These are phyloP conservation scores for Xiphorhynchus erythropygius DNA, from an alignment of 2,797 vertebrate genomes.

Conservation along the genomic window DNA sequence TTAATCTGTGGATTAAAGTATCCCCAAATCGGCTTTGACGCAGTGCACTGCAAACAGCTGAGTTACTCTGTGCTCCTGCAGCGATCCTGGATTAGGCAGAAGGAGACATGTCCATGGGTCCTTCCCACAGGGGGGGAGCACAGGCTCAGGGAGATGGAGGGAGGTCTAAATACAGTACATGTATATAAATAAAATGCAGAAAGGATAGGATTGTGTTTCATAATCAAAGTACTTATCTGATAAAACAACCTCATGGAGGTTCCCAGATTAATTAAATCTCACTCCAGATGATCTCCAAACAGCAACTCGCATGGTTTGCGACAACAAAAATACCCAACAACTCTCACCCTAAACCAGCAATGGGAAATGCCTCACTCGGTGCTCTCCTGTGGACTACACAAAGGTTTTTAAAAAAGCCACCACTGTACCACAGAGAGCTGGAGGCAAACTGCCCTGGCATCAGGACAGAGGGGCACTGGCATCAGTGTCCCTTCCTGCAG, in stretches of 20 bases:
- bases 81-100: neutral
- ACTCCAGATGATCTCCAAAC: constrained; percentile 26
- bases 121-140: neutral
- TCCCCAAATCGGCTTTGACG: constrained; percentile 56
- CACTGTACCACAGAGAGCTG: neutral
- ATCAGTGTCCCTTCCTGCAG: neutral
- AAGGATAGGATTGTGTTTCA: neutral
- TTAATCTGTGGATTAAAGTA: constrained; percentile 64
- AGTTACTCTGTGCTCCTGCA: constrained; percentile 6
- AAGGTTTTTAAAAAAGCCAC: neutral
- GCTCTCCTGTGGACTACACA: neutral
- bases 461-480: neutral
- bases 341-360: neutral
- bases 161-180: neutral
- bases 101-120: neutral
- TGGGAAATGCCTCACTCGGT: neutral
- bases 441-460: neutral
- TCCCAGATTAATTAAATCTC: neutral
- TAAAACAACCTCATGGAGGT: constrained; percentile 7
- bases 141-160: neutral
- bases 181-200: neutral
- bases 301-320: neutral
- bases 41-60: constrained; percentile 35
- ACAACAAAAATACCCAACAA: neutral
- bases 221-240: neutral